Evolutionary conservation across 2,797 vertebrate species (phyloP).

Genomic region (Dipus sagitta): DNA sequence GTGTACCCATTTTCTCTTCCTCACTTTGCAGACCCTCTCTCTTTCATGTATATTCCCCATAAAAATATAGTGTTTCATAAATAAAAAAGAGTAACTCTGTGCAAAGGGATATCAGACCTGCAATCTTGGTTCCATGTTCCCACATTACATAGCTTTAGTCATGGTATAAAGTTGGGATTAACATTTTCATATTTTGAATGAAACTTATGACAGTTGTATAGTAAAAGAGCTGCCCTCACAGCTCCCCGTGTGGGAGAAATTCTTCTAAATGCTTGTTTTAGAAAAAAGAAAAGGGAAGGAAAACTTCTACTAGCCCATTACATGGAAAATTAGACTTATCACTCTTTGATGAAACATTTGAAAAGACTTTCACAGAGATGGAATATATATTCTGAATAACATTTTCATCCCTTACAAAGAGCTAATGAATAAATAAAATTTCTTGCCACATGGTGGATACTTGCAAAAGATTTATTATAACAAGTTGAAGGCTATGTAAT

Average conservation of each 20-base stretch:
- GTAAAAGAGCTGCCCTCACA: neutral
- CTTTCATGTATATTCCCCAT: too few relatives aligned
- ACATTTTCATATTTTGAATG: neutral
- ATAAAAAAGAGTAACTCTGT: neutral
- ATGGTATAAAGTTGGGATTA: neutral
- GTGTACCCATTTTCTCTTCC: too few relatives aligned
- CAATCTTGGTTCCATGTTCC: neutral
- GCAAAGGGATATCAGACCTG: too few relatives aligned
- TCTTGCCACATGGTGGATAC: neutral
- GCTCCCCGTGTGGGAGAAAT: too few relatives aligned
- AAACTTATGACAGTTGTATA: neutral
- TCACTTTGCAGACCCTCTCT: too few relatives aligned
- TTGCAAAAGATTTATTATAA: neutral
- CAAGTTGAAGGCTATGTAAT: neutral
- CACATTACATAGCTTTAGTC: neutral
- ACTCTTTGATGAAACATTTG: neutral
- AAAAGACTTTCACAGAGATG: neutral
- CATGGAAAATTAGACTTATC: neutral
- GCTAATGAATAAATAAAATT: slow-evolving; percentile 19
- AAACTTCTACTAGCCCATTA: neutral
- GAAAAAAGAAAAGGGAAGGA: too few relatives aligned
- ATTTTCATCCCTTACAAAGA: neutral
- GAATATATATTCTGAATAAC: neutral
- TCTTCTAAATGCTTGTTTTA: too few relatives aligned
- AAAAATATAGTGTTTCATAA: neutral